These are phyloP conservation scores for Panagrolaimus sp. DNA, from an alignment of 1,140 invertebrate genomes.

Conservation along the genomic window DNA sequence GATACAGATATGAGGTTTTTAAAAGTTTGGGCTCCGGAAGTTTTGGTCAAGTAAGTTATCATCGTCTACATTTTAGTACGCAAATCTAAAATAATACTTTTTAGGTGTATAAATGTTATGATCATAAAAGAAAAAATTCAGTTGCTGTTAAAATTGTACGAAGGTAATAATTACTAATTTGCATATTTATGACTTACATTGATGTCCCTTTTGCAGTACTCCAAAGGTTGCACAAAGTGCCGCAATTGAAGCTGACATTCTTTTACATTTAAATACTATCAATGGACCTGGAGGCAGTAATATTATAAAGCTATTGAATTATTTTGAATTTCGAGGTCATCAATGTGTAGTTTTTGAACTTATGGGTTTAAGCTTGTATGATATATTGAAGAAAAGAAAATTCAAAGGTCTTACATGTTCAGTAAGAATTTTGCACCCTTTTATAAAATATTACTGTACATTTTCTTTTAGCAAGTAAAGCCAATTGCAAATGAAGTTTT, in stretches of 20 bases:
- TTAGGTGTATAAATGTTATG: neutral
- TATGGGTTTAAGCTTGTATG: neutral
- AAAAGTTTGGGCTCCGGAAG: neutral
- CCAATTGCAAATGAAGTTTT: neutral
- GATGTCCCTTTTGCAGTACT: too few relatives aligned
- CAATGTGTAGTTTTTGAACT: neutral
- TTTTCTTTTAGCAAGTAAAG: neutral
- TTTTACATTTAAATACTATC: neutral
- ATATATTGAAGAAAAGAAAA: conserved; percentile 2
- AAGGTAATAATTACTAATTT: neutral
- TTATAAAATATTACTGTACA: neutral
- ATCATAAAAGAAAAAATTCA: neutral
- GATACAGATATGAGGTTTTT: neutral
- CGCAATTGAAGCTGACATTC: neutral
- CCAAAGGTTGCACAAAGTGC: neutral
- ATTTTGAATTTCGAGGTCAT: conserved; percentile 2
- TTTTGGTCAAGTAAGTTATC: neutral
- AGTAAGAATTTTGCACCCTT: neutral
- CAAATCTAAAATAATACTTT: neutral
- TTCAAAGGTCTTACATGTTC: neutral
- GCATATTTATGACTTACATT: too few relatives aligned
- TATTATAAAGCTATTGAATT: neutral
- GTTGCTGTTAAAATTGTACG: neutral
- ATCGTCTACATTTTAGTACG: neutral
- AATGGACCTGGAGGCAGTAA: too few relatives aligned